phyloP scores from a whole-genome alignment of 2,797 vertebrate species.

The Lagodon rhomboides region DNA sequence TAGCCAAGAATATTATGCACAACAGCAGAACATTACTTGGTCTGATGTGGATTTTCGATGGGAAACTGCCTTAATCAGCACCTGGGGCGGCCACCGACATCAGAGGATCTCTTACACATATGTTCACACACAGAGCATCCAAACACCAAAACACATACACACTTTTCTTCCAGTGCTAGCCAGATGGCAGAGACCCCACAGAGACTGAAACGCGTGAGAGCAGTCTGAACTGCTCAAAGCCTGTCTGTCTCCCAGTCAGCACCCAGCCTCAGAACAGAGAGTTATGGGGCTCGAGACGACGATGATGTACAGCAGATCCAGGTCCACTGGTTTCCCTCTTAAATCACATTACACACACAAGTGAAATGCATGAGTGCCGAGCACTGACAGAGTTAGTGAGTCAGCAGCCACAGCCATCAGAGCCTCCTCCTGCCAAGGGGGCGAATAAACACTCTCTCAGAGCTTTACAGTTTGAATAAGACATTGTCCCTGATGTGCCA shows the following conservation, averaged over 20 bases:
- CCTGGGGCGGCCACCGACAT: slow-evolving; percentile 60
- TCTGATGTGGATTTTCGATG: slow-evolving; percentile 53
- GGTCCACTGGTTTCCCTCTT: slow-evolving; percentile 64
- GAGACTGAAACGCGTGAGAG: slow-evolving; percentile 55
- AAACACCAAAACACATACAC: slow-evolving; percentile 62
- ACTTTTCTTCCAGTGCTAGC: slow-evolving; percentile 45
- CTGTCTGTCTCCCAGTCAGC: slow-evolving; percentile 56
- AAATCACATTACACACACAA: slow-evolving; percentile 68
- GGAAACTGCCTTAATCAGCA: slow-evolving; percentile 72
- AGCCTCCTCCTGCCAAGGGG: slow-evolving; percentile 50
- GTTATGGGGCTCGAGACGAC: slow-evolving; percentile 44
- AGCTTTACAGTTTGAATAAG: slow-evolving; percentile 62
- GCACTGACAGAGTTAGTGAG: slow-evolving; percentile 66
- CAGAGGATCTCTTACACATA: slow-evolving; percentile 62
- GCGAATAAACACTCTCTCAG: slow-evolving; percentile 61
- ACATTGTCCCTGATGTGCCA: slow-evolving; percentile 35
- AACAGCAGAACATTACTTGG: slow-evolving; percentile 22
- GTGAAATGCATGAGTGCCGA: slow-evolving; percentile 43
- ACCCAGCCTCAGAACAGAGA: slow-evolving; percentile 43
- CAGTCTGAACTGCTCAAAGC: slow-evolving; percentile 60
- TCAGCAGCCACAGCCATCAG: slow-evolving; percentile 67
- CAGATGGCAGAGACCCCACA: slow-evolving; percentile 72
- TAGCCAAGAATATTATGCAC: slow-evolving; percentile 22
- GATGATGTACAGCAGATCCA: slow-evolving; percentile 64
- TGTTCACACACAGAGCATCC: slow-evolving; percentile 55